Base-by-base conservation (phyloP, 2,113 vertebrate species). In the Ceratotherium simum region DNA sequence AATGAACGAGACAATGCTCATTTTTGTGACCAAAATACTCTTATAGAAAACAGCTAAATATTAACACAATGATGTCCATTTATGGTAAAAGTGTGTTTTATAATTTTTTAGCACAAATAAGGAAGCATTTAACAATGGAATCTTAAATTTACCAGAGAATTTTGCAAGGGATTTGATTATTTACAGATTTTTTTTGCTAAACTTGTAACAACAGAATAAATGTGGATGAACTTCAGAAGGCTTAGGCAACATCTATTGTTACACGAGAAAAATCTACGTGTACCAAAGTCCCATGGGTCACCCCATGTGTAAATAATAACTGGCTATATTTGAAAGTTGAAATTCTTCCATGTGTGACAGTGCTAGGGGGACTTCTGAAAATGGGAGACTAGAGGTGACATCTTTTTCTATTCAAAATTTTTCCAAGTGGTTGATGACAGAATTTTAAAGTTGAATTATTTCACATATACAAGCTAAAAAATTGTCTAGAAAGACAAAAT, bases 91-190 rank as follows among this genome's bases (percentile, higher is more conserved):
- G 5, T 69, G 46, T 36, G 23, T 27, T 91, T 90, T 80, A 87
- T 70, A 60, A 67, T 58, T 90, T 62, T 73, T 31, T 29, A 51
- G 64, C 33, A 79, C 16, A 73, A 91, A 79, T n/a, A 56, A 88
- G 58, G 69, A 90, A 90, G 84, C 29, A 88, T 88, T 95, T 76
- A 88, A 94, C 46, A 89, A 91, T 2, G 9, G 42, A 80, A 64
- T 96, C n/a, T 76, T 73, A 76, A 96, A 67, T 73, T 62, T 70
- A 72, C 64, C 51, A 58, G 82, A 85, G 48, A 25, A 69, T 97
- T 97, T 96, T 96, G 93, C 89, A 95, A 96, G 67, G 82, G 72
- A 73, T 84, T 91, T 97, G 70, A 93, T 97, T 89, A 84, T 94
- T 97, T 84, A 81, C 54, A 89, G 93, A 39, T 1, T 80, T 82